Conservation (phyloP, 2,888 invertebrate species). For the Bimastos eiseni region DNA sequence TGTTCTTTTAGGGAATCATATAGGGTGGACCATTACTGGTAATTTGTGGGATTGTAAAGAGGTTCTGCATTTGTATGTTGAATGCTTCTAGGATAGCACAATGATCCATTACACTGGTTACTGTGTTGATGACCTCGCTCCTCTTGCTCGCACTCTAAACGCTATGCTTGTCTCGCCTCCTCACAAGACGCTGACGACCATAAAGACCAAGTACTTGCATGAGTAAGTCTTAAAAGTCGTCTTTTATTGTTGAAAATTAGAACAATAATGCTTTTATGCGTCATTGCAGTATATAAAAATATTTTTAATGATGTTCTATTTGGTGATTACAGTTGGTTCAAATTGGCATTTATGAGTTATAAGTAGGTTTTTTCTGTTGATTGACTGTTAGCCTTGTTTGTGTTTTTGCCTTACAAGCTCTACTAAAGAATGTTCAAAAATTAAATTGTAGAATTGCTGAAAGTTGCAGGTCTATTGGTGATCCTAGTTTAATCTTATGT, state of each 20-base stretch:
- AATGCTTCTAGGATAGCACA: conserved; percentile 44
- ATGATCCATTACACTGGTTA: conserved; percentile 70
- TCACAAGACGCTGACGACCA: conserved; percentile 80
- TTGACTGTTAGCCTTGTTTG: background rate
- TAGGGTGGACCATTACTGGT: background rate
- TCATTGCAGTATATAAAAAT: background rate
- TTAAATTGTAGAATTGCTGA: too few relatives aligned
- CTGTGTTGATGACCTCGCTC: conserved; percentile 73
- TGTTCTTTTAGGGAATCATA: background rate
- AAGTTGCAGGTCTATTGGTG: too few relatives aligned
- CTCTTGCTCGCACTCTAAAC: conserved; percentile 76
- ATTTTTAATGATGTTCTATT: background rate
- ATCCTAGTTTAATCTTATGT: too few relatives aligned
- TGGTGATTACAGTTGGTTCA: background rate
- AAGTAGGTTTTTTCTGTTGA: background rate
- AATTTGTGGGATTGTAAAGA: background rate
- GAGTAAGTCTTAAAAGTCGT: conserved; percentile 36
- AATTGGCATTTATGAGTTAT: background rate
- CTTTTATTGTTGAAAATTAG: background rate
- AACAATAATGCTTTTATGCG: background rate
- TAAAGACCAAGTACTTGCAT: conserved; percentile 90
- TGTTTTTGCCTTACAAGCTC: too few relatives aligned
- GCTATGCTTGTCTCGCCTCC: conserved; percentile 76
- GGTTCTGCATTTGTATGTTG: conserved; percentile 14
- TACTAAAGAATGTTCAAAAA: too few relatives aligned